Evolutionary conservation across 2,888 invertebrate species (phyloP).

Genomic region (Tetrapedia diversipes): DNA sequence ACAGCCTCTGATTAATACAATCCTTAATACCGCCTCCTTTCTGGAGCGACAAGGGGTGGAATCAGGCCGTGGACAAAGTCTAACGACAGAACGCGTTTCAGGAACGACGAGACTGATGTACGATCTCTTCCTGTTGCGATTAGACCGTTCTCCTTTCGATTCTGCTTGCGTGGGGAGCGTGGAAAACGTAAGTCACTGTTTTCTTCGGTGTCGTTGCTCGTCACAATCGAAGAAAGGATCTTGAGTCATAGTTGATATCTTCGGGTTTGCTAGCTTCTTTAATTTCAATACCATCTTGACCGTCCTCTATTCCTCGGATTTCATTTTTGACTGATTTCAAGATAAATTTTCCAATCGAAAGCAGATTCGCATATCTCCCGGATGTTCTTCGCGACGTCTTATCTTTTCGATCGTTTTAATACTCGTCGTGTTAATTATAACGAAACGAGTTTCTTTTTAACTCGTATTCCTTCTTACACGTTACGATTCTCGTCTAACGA

Average conservation of each 20-base stretch:
- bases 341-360: no score
- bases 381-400: no score
- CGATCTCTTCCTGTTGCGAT: conserved; percentile 39
- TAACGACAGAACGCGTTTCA: conserved; percentile 34
- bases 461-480: not conserved
- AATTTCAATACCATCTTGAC: not conserved
- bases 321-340: no score
- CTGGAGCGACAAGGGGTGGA: conserved; percentile 43
- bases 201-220: not conserved
- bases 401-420: no score
- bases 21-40: conserved; percentile 77
- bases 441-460: not conserved
- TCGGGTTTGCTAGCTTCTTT: no score
- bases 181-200: conserved; percentile 33
- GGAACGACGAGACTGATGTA: conserved; percentile 48
- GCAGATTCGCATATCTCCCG: no score
- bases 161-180: conserved; percentile 21
- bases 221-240: not conserved
- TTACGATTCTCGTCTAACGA: not conserved
- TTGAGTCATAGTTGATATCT: no score
- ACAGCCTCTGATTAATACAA: conserved; percentile 82
- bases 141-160: conserved; percentile 15
- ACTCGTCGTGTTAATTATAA: no score
- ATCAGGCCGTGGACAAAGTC: conserved; percentile 16
- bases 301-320: not conserved